Percentiles rank a stretch among this genome's conserved stretches.
phyloP scores from a whole-genome alignment of 2,797 vertebrate species.

The Gastrophryne carolinensis region DNA sequence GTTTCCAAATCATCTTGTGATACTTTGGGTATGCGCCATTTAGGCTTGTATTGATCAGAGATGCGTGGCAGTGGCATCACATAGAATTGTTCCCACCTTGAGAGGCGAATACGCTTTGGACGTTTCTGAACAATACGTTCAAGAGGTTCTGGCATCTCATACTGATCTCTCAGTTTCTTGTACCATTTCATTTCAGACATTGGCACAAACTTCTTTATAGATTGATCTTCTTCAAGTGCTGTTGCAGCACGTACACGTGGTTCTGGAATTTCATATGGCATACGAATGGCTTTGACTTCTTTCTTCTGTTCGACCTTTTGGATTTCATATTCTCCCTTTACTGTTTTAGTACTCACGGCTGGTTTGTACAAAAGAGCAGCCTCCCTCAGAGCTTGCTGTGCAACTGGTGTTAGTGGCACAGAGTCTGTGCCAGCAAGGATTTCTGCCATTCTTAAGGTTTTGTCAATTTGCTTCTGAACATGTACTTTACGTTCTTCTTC shows the following conservation, averaged over 20 bases:
- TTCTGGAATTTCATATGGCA: conserved; percentile 91
- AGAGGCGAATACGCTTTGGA: conserved; percentile 94
- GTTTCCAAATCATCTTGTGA: conserved; percentile 95
- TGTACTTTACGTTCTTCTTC: conserved; percentile 78
- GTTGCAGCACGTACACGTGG: conserved; percentile 76
- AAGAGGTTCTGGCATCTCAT: conserved; percentile 94
- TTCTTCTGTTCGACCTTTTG: conserved; percentile 83
- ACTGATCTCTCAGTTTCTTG: conserved; percentile 92
- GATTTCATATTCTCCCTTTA: conserved; percentile 87
- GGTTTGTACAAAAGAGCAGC: conserved; percentile 92
- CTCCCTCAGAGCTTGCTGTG: conserved; percentile 90
- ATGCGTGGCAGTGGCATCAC: conserved; percentile 94
- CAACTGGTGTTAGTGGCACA: conserved; percentile 84
- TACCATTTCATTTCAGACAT: conserved; percentile 99
- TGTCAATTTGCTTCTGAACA: conserved; percentile 83
- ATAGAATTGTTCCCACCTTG: conserved; percentile 97
- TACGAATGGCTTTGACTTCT: conserved; percentile 88
- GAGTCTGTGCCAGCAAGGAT: conserved; percentile 85
- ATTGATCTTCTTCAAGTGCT: conserved; percentile 84
- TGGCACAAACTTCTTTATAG: conserved; percentile 93
- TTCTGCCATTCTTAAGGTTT: conserved; percentile 90
- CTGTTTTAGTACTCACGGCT: conserved; percentile 87
- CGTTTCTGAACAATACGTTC: conserved; percentile 88
- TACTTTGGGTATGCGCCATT: conserved; percentile 85
- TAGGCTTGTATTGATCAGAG: conserved; percentile 93